These are phyloP conservation scores for Marasmarcha lunaedactyla DNA, from an alignment of 2,888 invertebrate species.

Conservation along the genomic window DNA sequence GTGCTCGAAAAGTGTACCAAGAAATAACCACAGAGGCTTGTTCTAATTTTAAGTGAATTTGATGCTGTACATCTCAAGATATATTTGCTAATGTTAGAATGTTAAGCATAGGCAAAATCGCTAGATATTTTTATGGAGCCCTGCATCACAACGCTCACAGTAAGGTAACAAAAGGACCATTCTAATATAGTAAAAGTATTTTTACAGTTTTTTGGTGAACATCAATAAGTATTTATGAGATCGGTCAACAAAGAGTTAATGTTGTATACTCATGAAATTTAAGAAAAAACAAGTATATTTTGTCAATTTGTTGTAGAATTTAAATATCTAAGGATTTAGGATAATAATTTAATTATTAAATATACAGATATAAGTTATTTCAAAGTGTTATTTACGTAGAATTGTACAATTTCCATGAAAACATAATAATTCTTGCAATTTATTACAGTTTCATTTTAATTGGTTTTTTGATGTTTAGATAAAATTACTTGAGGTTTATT, in stretches of 20 bases:
- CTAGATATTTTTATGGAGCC: constrained; percentile 35
- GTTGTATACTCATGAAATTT: constrained; percentile 46
- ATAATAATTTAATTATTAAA: constrained; percentile 11
- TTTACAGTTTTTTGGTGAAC: constrained; percentile 44
- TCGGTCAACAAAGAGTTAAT: constrained; percentile 34
- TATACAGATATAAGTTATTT: constrained; percentile 23
- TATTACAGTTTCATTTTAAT: constrained; percentile 14
- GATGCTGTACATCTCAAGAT: constrained; percentile 1
- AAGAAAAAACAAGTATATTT: constrained; percentile 38
- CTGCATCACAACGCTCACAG: constrained; percentile 46
- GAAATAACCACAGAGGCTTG: constrained; percentile 17
- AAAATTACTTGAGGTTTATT: not conserved
- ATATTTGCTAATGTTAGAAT: too few relatives aligned
- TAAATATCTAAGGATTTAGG: constrained; percentile 15
- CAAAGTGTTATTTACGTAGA: constrained; percentile 22
- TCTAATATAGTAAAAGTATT: constrained; percentile 53
- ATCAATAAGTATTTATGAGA: constrained; percentile 38
- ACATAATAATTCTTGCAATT: constrained; percentile 23
- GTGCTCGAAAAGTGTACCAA: constrained; percentile 29
- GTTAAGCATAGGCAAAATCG: constrained; percentile 22
- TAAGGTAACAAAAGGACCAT: constrained; percentile 56
- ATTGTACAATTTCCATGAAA: constrained; percentile 18
- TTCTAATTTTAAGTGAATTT: not conserved
- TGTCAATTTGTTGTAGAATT: constrained; percentile 59
- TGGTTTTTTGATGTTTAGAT: constrained; percentile 16